Conservation (phyloP, 2,888 invertebrate genomes). For the Podotricha telesiphe region DNA sequence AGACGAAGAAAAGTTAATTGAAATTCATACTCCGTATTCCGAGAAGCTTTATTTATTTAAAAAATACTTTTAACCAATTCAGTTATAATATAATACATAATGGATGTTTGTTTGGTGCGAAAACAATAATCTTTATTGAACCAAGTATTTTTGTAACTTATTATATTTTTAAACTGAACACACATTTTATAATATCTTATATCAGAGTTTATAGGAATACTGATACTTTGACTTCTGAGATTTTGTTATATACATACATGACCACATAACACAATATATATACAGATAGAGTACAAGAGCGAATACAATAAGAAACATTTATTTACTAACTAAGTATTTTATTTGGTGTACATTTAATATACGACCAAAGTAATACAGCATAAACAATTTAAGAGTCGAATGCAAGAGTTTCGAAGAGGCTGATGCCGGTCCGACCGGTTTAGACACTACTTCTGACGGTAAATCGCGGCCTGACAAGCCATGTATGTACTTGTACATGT, state of each 20-base stretch:
- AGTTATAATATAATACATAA: not conserved
- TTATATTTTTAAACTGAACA: not conserved
- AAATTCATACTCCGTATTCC: slow-evolving; percentile 11
- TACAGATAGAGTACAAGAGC: not conserved
- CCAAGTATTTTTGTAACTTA: not conserved
- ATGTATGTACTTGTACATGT: slow-evolving; percentile 62
- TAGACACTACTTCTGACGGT: slow-evolving; percentile 73
- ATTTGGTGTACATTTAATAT: slow-evolving; percentile 29
- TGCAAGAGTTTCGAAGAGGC: slow-evolving; percentile 65
- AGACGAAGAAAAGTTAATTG: slow-evolving; percentile 19
- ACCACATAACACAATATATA: not conserved
- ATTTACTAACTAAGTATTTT: not conserved
- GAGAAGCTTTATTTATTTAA: slow-evolving; percentile 15
- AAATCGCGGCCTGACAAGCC: slow-evolving; percentile 77
- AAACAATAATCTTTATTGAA: not conserved
- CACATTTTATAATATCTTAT: not conserved
- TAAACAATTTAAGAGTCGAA: slow-evolving; percentile 70
- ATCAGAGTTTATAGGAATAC: not conserved
- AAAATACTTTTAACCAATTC: not conserved
- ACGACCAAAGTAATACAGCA: slow-evolving; percentile 56
- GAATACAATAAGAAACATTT: not conserved
- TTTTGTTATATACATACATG: not conserved
- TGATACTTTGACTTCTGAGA: not conserved
- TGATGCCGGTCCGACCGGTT: slow-evolving; percentile 77
- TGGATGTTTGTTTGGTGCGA: not conserved